phyloP scores from a whole-genome alignment of 35 echinoderm and acorn worm species.

The Lytechinus pictus region DNA sequence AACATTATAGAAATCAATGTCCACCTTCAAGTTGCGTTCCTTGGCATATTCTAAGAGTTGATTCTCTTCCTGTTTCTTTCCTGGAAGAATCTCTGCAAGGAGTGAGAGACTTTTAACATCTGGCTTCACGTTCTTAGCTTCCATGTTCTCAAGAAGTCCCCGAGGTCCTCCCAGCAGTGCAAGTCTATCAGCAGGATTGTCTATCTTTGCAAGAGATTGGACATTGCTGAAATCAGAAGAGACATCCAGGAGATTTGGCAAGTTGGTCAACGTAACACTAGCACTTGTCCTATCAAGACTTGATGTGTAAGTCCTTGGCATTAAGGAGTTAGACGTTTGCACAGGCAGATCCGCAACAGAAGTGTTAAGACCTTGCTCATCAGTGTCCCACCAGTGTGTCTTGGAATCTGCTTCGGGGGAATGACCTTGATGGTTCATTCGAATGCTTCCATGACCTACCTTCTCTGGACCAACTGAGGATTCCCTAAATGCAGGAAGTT shows the following conservation, averaged over 20 bases:
- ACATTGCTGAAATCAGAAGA: constrained; percentile 63
- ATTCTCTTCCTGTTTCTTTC: constrained; percentile 63
- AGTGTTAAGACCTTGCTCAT: not conserved
- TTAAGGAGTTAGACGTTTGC: not conserved
- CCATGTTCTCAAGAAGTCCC: constrained; percentile 80
- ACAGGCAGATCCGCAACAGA: not conserved
- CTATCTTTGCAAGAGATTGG: constrained; percentile 63
- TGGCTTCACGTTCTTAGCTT: constrained; percentile 64
- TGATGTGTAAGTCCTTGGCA: not conserved
- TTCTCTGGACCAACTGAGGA: not conserved
- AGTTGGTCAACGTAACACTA: not conserved
- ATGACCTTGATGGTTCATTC: not conserved
- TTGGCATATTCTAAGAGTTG: constrained; percentile 67
- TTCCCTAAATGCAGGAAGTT: not conserved
- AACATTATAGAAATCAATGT: constrained; percentile 93
- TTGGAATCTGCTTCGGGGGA: not conserved
- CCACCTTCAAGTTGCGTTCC: constrained; percentile 63
- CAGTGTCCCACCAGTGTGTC: not conserved
- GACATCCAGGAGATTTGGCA: constrained; percentile 80
- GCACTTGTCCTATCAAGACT: not conserved
- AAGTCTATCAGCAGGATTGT: constrained; percentile 62
- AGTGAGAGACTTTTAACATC: constrained; percentile 79
- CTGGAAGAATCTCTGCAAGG: constrained; percentile 73
- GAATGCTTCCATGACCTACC: not conserved
- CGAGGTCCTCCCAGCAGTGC: constrained; percentile 71